Conservation (phyloP, 2,797 vertebrate species). For the Mus spretus region DNA sequence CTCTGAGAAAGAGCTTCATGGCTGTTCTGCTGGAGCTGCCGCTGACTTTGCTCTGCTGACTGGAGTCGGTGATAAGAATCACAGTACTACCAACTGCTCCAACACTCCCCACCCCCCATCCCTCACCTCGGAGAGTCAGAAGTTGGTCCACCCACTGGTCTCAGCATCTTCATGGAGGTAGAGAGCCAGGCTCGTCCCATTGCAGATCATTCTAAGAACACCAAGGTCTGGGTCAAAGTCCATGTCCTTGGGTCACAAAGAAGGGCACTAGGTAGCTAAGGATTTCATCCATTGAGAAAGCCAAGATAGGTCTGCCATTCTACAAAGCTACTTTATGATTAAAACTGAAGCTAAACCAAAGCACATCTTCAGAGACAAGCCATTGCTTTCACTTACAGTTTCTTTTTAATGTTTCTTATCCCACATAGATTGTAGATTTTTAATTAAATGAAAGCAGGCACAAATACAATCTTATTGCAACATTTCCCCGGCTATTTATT, state of each 20-base stretch:
- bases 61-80: not conserved
- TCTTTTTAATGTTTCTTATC: slow-evolving; percentile 44
- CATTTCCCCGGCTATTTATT: not conserved
- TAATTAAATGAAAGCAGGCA: slow-evolving; percentile 50
- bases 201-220: not conserved
- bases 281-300: not conserved
- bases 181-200: not conserved
- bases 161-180: not conserved
- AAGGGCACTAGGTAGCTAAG: not conserved
- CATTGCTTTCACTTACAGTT: slow-evolving; percentile 33
- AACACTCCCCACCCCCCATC: not conserved
- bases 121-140: not conserved
- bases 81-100: not conserved
- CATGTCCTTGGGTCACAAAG: not conserved
- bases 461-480: not conserved
- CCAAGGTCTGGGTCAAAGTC: not conserved
- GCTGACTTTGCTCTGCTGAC: not conserved
- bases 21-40: no score
- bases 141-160: rapidly evolving
- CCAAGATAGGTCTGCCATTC: not conserved
- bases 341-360: slow-evolving; percentile 34
- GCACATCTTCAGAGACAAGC: not conserved
- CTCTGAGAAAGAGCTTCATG: not conserved
- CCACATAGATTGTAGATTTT: slow-evolving; percentile 53
- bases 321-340: not conserved